Conservation (phyloP, 2,113 vertebrate species). For the Mastomys natalensis region DNA sequence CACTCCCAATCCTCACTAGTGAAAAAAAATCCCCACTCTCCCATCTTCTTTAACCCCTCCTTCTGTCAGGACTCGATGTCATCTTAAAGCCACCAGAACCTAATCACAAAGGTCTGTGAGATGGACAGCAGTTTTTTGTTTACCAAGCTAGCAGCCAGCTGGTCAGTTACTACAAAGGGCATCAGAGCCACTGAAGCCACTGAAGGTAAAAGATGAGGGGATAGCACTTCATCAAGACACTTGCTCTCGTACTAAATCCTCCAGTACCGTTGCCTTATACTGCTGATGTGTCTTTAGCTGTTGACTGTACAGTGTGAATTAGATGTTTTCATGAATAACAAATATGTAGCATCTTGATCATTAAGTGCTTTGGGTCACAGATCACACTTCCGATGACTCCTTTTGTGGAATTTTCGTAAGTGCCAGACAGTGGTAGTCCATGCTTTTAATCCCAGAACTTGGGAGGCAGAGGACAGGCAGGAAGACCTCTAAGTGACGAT, state of each 20-base stretch:
- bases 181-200: conserved; percentile 35
- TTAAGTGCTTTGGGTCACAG: conserved; percentile 49
- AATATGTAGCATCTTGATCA: background rate
- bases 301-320: conserved; percentile 2
- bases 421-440: background rate
- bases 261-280: background rate
- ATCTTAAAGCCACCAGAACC: conserved; percentile 61
- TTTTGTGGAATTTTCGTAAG: conserved; percentile 22
- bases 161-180: conserved; percentile 2
- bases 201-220: conserved; percentile 22
- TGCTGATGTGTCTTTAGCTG: background rate
- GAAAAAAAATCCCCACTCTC: background rate
- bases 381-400: background rate
- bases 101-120: conserved; percentile 69
- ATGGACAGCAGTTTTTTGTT: conserved; percentile 53
- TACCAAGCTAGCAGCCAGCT: conserved; percentile 71
- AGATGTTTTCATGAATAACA: conserved; percentile 47
- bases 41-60: background rate
- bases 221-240: conserved; percentile 31
- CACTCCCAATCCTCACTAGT: background rate
- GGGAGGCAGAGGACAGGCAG: background rate
- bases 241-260: conserved; percentile 48
- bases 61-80: conserved; percentile 65
- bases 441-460: background rate
- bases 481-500: background rate